Conservation (phyloP, 37 sponge, comb jelly and placozoan species). For the Chondrosia reniformis region DNA sequence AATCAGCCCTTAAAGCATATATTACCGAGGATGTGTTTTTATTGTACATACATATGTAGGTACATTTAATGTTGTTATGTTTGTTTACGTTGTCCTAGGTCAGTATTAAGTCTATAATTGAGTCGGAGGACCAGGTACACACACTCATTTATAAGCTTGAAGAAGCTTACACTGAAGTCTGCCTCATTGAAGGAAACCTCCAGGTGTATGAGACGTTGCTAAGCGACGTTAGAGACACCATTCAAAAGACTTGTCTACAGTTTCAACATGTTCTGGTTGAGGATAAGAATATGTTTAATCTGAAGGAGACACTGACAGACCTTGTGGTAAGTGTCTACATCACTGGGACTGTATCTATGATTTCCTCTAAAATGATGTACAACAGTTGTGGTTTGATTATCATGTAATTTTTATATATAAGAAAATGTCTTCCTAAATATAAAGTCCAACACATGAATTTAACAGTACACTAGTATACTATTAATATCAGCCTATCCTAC, state of each 20-base stretch:
- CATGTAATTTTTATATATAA: too few species aligned
- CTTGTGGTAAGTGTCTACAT: constrained; percentile 83
- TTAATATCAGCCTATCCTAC: too few species aligned
- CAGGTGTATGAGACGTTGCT: constrained; percentile 58
- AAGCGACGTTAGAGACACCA: constrained; percentile 48
- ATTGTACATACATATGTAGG: background rate
- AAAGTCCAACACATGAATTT: too few species aligned
- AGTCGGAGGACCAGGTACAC: constrained; percentile 70
- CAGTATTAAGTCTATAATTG: constrained; percentile 79
- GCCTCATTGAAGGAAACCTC: constrained; percentile 50
- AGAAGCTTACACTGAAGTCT: constrained; percentile 53
- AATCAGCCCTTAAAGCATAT: too few species aligned
- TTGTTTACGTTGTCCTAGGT: constrained; percentile 19
- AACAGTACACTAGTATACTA: too few species aligned
- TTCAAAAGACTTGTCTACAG: constrained; percentile 50
- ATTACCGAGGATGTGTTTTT: background rate
- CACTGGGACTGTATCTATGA: too few species aligned
- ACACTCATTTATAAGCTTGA: constrained; percentile 63
- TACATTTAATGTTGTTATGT: background rate
- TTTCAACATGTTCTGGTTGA: constrained; percentile 55
- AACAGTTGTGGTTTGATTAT: too few species aligned
- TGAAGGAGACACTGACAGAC: constrained; percentile 52
- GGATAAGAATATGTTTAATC: constrained; percentile 61
- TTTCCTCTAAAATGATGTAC: too few species aligned
- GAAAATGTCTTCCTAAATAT: too few species aligned